Evolutionary conservation across 2,888 invertebrate species (phyloP), one percentile per base, ranked within the genome.

Genomic region (Eilema griseolum): DNA sequence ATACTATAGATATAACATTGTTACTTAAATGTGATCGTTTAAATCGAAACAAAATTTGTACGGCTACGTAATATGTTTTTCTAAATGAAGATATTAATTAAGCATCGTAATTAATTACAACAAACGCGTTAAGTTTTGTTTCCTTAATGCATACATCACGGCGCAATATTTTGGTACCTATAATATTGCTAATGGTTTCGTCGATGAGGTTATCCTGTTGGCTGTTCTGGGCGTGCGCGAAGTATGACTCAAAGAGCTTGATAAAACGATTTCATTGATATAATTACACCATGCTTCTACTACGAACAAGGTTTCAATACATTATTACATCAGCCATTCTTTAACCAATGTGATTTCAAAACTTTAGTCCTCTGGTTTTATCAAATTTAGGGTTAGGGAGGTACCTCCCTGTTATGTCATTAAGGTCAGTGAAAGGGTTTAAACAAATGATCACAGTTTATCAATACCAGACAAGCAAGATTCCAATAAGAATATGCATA

Each of bases 11-110:
- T 85, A 88, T 87, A 85, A 85, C 84, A 92, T 90, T 92, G 92
- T 95, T 94, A 93, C 91, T 93, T 93, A 92, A 90, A 77, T 89
- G 91, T 92, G 89, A 90, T 91, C 85, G 88, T 92, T 89, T 86
- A 87, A 88, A 88, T 88, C 82, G 81, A 89, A 89, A 88, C 85
- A 80, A 90, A 92, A 93, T 12, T 37, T 90, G 81, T 91, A 90
- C 86, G 88, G 81, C 86, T 85, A 88, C 86, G 84, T 84, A 52
- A 52, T 52, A 81, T 86, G 83, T 84, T 81, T 87, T 84, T 82
- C 82, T 81, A 78, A 76, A 82, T 76, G 71, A 83, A 81, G 78
- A 73, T 75, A 60, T 76, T 74, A 77, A 74, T 79, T 79, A 80
- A 69, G 66, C 70, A 79, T 80, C 70, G 76, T 77, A 81, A 81